Conservation (phyloP, 2,888 invertebrate species). For the Drosophila borborema region DNA sequence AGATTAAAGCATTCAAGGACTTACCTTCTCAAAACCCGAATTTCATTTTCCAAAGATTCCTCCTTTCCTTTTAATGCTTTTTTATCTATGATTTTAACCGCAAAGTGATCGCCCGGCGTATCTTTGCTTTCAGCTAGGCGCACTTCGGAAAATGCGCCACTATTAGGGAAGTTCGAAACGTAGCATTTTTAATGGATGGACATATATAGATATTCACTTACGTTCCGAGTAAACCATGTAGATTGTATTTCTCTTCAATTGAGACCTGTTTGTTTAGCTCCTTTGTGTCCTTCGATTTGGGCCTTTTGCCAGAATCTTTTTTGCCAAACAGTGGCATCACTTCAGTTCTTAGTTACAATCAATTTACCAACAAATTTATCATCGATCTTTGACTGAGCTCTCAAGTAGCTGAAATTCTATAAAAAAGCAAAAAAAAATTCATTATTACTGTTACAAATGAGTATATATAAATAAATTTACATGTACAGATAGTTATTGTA, state of each 20-base stretch:
- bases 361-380: constrained; percentile 2
- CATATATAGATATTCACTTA: constrained; percentile 85
- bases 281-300: constrained; percentile 66
- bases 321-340: constrained; percentile 72
- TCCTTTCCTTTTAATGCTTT: constrained; percentile 99
- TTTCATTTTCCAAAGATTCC: constrained; percentile 99
- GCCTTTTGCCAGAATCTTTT: constrained; percentile 72
- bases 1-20: constrained; percentile 14
- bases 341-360: constrained; percentile 15
- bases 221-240: constrained; percentile 96
- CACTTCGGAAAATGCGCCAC: constrained; percentile 98
- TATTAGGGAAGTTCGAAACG: constrained; percentile 26
- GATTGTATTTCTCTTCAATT: constrained; percentile 95
- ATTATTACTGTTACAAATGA: too few species aligned
- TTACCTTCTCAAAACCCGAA: constrained; percentile 95
- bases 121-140: constrained; percentile 98
- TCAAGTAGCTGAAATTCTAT: too few species aligned
- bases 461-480: too few species aligned
- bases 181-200: background rate
- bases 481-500: too few species aligned
- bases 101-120: constrained; percentile 94
- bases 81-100: constrained; percentile 99
- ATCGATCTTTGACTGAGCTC: constrained; percentile 3
- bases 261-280: constrained; percentile 87
- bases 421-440: too few species aligned